Percentiles rank a stretch among this genome's conserved stretches.
These are phyloP conservation scores for Dolichomitus sp. DNA, from an alignment of 2,888 invertebrate genomes.

Conservation along the genomic window DNA sequence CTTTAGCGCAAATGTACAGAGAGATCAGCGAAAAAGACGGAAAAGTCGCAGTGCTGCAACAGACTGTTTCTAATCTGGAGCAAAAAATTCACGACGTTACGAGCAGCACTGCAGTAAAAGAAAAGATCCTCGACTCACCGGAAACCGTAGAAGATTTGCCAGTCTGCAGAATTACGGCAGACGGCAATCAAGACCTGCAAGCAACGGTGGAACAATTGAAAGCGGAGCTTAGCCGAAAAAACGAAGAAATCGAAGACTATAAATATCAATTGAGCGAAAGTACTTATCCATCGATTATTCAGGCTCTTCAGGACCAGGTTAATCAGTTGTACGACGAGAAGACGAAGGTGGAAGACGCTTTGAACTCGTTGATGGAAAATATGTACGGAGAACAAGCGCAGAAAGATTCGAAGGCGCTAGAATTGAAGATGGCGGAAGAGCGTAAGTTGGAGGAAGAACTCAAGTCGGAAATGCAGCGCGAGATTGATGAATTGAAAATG, in stretches of 20 bases:
- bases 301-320: slow-evolving; percentile 84
- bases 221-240: slow-evolving; percentile 88
- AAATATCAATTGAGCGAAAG: slow-evolving; percentile 89
- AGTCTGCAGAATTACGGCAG: slow-evolving; percentile 4
- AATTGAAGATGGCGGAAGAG: slow-evolving; percentile 1
- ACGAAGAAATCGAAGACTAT: slow-evolving; percentile 90
- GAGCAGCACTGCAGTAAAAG: background rate
- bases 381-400: background rate
- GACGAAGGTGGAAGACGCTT: slow-evolving; percentile 64
- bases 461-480: background rate
- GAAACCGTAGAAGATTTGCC: slow-evolving; percentile 20
- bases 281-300: slow-evolving; percentile 80
- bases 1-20: slow-evolving; percentile 45
- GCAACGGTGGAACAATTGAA: slow-evolving; percentile 54
- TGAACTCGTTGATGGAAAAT: slow-evolving; percentile 16
- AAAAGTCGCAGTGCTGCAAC: slow-evolving; percentile 70
- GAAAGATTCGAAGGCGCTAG: background rate
- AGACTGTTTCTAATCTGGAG: slow-evolving; percentile 69
- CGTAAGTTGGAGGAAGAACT: background rate
- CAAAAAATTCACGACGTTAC: slow-evolving; percentile 56
- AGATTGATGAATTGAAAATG: slow-evolving; percentile 6
- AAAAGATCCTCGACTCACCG: slow-evolving; percentile 1
- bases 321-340: slow-evolving; percentile 70
- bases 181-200: slow-evolving; percentile 40
- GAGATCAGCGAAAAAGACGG: slow-evolving; percentile 70